Percentiles rank a stretch among this genome's conserved stretches.
phyloP scores from a whole-genome alignment of 2,113 vertebrate genomes.

The Puntigrus tetrazona region DNA sequence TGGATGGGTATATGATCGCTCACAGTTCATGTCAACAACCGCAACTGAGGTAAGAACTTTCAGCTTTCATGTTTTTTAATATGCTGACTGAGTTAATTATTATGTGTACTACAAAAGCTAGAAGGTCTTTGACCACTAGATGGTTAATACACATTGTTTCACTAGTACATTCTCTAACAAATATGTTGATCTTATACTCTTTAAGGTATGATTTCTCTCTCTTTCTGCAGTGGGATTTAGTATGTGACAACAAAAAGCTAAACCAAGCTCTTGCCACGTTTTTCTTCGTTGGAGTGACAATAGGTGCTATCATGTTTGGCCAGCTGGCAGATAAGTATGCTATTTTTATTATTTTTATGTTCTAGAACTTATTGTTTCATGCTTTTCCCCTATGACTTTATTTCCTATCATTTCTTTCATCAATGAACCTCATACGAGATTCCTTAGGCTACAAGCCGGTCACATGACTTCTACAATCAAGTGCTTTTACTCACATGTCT shows the following conservation, averaged over 20 bases:
- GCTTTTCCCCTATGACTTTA: background rate
- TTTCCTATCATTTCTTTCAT: background rate
- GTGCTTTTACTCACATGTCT: slow-evolving; percentile 30
- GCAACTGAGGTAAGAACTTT: slow-evolving; percentile 64
- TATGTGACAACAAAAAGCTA: slow-evolving; percentile 78
- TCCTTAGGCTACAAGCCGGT: background rate
- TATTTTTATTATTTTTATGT: background rate
- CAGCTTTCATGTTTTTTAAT: background rate
- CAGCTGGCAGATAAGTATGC: slow-evolving; percentile 83
- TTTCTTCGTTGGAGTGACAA: slow-evolving; percentile 82
- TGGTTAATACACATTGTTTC: background rate
- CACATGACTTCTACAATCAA: slow-evolving; percentile 1
- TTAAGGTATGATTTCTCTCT: background rate
- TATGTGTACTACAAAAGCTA: background rate
- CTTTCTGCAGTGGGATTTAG: slow-evolving; percentile 82
- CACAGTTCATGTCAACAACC: slow-evolving; percentile 68
- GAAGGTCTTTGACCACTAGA: background rate
- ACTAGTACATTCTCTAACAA: background rate
- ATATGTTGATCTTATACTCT: too few relatives aligned
- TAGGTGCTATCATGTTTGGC: slow-evolving; percentile 79
- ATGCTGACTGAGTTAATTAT: background rate
- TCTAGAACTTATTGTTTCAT: background rate
- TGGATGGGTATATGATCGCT: slow-evolving; percentile 66
- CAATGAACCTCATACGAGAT: background rate
- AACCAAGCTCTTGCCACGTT: slow-evolving; percentile 79